phyloP scores from a whole-genome alignment of 2,113 vertebrate genomes.

The Rutilus rutilus region DNA sequence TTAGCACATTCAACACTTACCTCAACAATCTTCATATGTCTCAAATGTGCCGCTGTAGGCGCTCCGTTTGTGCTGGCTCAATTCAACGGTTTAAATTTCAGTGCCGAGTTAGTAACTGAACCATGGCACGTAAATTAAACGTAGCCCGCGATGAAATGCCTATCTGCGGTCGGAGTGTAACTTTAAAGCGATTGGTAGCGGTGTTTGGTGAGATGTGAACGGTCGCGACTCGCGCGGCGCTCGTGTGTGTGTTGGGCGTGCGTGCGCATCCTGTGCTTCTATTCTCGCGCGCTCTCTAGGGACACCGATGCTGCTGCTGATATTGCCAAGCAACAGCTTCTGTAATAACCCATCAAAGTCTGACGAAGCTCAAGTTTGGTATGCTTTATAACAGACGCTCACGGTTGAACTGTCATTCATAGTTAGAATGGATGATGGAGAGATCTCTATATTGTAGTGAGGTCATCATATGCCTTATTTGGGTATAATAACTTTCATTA shows the following conservation, averaged over 20 bases:
- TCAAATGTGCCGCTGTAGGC: conserved; percentile 25
- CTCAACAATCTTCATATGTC: conserved; percentile 54
- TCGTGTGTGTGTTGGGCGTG: conserved; percentile 32
- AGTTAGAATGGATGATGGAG: not conserved
- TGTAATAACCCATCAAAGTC: conserved; percentile 30
- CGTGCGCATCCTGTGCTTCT: conserved; percentile 52
- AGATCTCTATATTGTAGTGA: not conserved
- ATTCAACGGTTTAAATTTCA: conserved; percentile 28
- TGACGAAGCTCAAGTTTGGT: conserved; percentile 31
- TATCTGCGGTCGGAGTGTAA: not conserved
- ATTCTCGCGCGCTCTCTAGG: conserved; percentile 52
- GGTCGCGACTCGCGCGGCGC: conserved; percentile 1
- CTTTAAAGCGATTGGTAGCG: conserved; percentile 7
- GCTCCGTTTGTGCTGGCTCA: not conserved
- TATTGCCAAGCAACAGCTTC: conserved; percentile 59
- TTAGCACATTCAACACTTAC: conserved; percentile 33
- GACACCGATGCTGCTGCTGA: conserved; percentile 49
- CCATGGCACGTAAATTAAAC: conserved; percentile 11
- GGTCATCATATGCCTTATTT: not conserved
- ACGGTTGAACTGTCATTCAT: not conserved
- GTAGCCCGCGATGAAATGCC: not conserved
- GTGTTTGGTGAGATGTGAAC: not conserved
- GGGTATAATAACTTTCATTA: not conserved
- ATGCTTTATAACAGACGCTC: not conserved
- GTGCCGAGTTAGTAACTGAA: conserved; percentile 27